Evolutionary conservation across 2,888 invertebrate genomes (phyloP), one percentile per base, ranked within the genome.

Genomic region (Parnassius smintheus): DNA sequence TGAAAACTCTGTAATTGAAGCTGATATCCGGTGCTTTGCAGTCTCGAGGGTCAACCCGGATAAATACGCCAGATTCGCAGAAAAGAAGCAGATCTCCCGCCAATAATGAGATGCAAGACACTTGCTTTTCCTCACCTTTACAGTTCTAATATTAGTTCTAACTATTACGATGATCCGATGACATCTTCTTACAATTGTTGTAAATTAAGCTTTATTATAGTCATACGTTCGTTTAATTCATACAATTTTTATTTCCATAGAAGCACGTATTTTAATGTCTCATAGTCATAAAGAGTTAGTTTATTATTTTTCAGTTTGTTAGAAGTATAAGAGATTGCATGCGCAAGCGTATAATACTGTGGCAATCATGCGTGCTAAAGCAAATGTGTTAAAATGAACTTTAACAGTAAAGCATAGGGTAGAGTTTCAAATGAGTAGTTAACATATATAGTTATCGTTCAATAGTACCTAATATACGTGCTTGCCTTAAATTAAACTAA

Each of bases 401-500:
- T 42, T 57, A 62, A 3, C 12, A 0, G 1, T 1, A 9, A 18
- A 13, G 9, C 0, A 12, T 48, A 62, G 0, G 10, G 58, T 55
- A 1, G 12, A 55, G 18, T 49, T 53, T 62, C 9, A 3, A 58
- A 11, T 11, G 25, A 22, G 1, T 22, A 9, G 18, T 0, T 12
- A 56, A 11, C 44, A n/a, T 12, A 9, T 13, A 44, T 41, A 58
- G 35, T 58, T 62, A 62, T 62, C 57, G 45, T 35, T 61, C 49
- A 56, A 61, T 45, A 56, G 63, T 59, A 63, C 64, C 61, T 66
- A 54, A 49, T 41, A 41, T 56, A 61, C 58, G 55, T 65, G 49
- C 59, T 56, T 65, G 64, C 61, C 62, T 63, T 61, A 68, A 65
- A 65, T 68, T 68, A 62, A 65, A 66, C 61, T 66, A 65, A 68